Evolutionary conservation across 2,888 invertebrate species (phyloP), one percentile per base, ranked within the genome.

Genomic region (Acronicta leporina): DNA sequence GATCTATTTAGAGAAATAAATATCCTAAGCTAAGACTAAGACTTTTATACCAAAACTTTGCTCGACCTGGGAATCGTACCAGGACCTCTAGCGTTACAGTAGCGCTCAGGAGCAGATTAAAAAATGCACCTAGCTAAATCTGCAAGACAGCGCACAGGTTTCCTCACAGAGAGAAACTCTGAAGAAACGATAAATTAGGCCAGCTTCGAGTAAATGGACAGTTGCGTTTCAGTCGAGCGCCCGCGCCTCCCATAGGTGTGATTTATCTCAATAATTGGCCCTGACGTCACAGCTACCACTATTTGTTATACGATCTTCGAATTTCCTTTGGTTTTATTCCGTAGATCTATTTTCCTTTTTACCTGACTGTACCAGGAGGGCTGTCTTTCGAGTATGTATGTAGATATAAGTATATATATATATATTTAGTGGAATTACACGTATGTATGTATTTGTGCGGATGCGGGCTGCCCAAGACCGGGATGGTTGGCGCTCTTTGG

Each of bases 211-310:
- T 55, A 60, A 73, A 64, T 65, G 72, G 66, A 63, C 58, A 35
- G 30, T 45, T 7, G 40, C 60, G 68, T 63, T 72, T 48, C 49
- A 53, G 44, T 47, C 52, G 64, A 60, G 40, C 57, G 60, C 51
- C 54, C 45, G 42, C 54, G 27, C 66, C 62, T 76, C 79, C 78
- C 76, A 56, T 43, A 75, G 78, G 81, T 79, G 78, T 73, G 73
- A 81, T 80, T 71, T 73, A 78, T 80, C 80, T 81, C 75, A 80
- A 80, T 80, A 79, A 80, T 80, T 81, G 80, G 77, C 67, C 67
- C 62, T 50, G 65, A 59, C 68, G 68, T 66, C 76, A 68, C 52
- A 59, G 41, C 16, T 35, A 27, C 9, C 45, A 50, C 73, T 53
- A 79, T 79, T 71, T 70, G 70, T 79, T 73, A 65, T 58, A 65